A percentile compares a stretch with the other conserved stretches of the same genome.
Evolutionary conservation across 2,113 vertebrate species (phyloP).

Genomic region (Pheucticus melanocephalus): DNA sequence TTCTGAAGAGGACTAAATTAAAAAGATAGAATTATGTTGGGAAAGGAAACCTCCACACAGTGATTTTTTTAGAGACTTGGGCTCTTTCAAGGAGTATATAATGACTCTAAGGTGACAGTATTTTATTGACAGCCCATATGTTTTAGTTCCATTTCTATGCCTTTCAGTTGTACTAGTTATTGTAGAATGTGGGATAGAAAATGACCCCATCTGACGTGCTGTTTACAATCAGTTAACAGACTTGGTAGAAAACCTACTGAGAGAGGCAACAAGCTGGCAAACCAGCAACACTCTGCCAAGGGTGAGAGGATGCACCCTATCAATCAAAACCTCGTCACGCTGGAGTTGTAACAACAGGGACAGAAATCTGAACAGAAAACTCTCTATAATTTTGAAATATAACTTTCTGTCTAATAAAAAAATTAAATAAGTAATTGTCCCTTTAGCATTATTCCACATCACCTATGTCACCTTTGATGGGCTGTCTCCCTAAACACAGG

Average conservation of each 20-base stretch:
- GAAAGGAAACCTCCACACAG: not conserved
- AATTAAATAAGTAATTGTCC: not conserved
- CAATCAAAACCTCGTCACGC: not conserved
- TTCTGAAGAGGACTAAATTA: slow-evolving; percentile 36
- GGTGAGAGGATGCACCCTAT: not conserved
- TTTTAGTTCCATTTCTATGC: not conserved
- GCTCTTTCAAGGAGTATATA: not conserved
- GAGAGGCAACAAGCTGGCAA: not conserved
- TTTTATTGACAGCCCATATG: not conserved
- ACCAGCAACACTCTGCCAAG: not conserved
- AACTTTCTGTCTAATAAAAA: not conserved
- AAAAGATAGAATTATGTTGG: not conserved
- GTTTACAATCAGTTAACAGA: not conserved
- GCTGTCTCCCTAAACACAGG: not conserved
- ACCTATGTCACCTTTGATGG: not conserved
- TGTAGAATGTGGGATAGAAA: not conserved
- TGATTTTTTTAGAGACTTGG: not conserved
- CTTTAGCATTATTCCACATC: not conserved
- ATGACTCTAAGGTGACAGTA: not conserved
- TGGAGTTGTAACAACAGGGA: not conserved
- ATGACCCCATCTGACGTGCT: not conserved
- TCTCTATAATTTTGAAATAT: not conserved
- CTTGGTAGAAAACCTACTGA: not conserved
- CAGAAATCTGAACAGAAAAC: not conserved
- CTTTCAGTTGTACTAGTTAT: not conserved